Percentiles rank a stretch among this genome's conserved stretches.
These are phyloP conservation scores for Athrips mouffetella DNA, from an alignment of 2,888 invertebrate genomes.

Conservation along the genomic window DNA sequence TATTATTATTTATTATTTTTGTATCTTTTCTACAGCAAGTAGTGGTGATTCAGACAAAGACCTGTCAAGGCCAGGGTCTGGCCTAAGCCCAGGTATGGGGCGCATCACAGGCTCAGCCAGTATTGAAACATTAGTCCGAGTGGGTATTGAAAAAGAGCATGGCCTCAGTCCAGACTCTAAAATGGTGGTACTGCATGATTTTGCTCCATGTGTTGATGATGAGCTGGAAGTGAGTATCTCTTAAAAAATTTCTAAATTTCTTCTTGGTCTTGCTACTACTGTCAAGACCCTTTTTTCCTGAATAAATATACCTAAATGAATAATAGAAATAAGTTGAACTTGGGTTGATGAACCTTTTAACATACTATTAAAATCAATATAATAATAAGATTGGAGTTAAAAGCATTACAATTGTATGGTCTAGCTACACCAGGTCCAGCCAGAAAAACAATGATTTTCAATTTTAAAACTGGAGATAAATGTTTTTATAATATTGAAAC, in stretches of 20 bases:
- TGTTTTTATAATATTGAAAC: no score
- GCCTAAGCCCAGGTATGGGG: constrained; percentile 89
- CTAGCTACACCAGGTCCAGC: no score
- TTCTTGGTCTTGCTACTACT: no score
- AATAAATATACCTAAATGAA: no score
- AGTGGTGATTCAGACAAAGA: constrained; percentile 89
- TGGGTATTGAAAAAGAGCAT: constrained; percentile 95
- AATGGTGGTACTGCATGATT: constrained; percentile 96
- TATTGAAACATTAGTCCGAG: constrained; percentile 92
- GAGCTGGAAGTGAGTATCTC: constrained; percentile 86
- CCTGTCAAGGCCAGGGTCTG: constrained; percentile 77
- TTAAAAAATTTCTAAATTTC: not conserved
- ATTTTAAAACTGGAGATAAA: no score
- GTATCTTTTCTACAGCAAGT: constrained; percentile 73
- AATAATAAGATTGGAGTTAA: no score
- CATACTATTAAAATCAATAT: no score
- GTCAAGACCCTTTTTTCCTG: no score
- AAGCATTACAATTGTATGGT: no score
- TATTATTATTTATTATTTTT: not conserved
- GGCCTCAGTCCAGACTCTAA: constrained; percentile 94
- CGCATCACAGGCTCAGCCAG: constrained; percentile 96
- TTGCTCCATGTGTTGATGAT: constrained; percentile 96
- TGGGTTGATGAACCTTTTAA: no score
- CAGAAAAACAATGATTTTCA: no score
- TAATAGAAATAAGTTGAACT: no score